Percentiles rank a stretch among this genome's conserved stretches.
Evolutionary conservation across 1,140 invertebrate genomes (phyloP).

Genomic region (Drosophila parvula): DNA sequence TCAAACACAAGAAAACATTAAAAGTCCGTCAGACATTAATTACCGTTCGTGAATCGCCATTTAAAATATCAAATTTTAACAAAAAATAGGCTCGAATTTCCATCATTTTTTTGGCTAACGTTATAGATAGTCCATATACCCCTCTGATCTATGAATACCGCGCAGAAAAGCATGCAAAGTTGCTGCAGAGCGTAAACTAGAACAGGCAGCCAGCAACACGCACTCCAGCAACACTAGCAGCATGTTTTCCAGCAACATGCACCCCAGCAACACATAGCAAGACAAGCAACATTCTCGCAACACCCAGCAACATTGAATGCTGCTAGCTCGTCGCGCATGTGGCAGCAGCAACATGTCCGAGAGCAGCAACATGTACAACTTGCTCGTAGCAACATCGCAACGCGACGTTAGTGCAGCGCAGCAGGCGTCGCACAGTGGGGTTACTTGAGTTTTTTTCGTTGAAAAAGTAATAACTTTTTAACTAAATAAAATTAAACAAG

Average conservation of each 20-base stretch:
- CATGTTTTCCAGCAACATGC: neutral
- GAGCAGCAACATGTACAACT: constrained; percentile 32
- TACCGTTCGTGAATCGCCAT: neutral
- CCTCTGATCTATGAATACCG: neutral
- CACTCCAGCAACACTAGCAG: neutral
- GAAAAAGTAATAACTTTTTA: no score
- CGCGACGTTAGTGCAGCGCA: constrained; percentile 35
- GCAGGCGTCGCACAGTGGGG: constrained; percentile 20
- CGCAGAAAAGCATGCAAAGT: neutral
- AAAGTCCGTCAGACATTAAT: no score
- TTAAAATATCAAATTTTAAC: neutral
- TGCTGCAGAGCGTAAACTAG: constrained; percentile 33
- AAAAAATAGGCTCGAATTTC: neutral
- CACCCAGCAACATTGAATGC: constrained; percentile 53
- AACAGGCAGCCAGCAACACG: constrained; percentile 15
- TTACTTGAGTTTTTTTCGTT: neutral
- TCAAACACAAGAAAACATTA: no score
- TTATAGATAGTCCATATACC: constrained; percentile 2
- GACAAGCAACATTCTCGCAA: neutral
- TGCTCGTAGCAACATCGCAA: constrained; percentile 28
- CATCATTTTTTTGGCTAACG: no score
- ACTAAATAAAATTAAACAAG: no score
- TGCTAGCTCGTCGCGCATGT: constrained; percentile 76
- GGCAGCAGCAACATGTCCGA: constrained; percentile 22
- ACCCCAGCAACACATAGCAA: neutral